A percentile compares a stretch with the other conserved stretches of the same genome.
phyloP scores from a whole-genome alignment of 2,888 invertebrate species.

The Monoplex corrugatus region DNA sequence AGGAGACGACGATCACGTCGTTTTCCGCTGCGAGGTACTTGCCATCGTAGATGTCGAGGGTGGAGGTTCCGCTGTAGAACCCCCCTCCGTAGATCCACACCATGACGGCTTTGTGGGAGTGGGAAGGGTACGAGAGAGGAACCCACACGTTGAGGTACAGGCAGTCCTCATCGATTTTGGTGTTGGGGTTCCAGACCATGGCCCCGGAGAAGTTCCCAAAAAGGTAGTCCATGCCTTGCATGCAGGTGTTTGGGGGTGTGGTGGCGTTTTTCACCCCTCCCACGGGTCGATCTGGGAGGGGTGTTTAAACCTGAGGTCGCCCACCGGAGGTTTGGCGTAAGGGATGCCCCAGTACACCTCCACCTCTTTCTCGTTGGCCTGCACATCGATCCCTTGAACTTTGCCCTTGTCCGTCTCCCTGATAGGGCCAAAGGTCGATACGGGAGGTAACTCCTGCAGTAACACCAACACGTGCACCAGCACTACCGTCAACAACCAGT shows the following conservation, averaged over 20 bases:
- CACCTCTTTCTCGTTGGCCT: constrained; percentile 64
- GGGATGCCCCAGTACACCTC: constrained; percentile 80
- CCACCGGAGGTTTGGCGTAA: constrained; percentile 85
- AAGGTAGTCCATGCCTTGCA: constrained; percentile 93
- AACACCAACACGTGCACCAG: constrained; percentile 23
- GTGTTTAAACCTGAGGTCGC: constrained; percentile 77
- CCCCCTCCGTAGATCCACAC: constrained; percentile 90
- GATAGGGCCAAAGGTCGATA: constrained; percentile 59
- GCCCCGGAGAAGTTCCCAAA: constrained; percentile 94
- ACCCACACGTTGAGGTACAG: constrained; percentile 96
- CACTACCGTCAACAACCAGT: constrained; percentile 32
- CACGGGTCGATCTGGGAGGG: constrained; percentile 76
- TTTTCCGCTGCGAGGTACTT: constrained; percentile 93
- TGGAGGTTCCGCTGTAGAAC: constrained; percentile 92
- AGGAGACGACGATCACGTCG: constrained; percentile 93
- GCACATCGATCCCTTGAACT: constrained; percentile 65
- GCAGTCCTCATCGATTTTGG: constrained; percentile 95
- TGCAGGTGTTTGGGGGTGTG: constrained; percentile 92
- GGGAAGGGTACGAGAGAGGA: constrained; percentile 83
- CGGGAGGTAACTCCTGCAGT: neutral
- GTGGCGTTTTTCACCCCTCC: constrained; percentile 87
- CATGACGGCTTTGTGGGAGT: constrained; percentile 89
- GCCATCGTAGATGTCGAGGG: constrained; percentile 95
- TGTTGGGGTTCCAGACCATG: constrained; percentile 98
- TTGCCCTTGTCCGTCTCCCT: constrained; percentile 69